phyloP scores from a whole-genome alignment of 2,888 invertebrate species.

The Cosmia trapezina region DNA sequence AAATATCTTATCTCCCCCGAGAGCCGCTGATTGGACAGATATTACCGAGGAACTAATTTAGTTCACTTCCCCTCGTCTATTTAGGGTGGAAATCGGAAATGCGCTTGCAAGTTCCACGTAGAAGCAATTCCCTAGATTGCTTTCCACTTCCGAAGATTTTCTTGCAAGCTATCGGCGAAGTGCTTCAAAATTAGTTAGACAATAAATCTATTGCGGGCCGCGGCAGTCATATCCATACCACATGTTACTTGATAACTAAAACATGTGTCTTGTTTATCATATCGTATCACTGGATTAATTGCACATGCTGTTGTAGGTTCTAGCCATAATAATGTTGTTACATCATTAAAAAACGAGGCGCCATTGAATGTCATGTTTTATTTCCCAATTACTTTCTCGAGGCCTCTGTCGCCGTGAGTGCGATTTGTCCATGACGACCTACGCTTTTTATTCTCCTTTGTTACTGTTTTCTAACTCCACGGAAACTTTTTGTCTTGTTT shows the following conservation, averaged over 20 bases:
- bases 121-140: conserved; percentile 54
- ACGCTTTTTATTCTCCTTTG: conserved; percentile 51
- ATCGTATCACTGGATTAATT: conserved; percentile 56
- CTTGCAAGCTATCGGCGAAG: conserved; percentile 37
- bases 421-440: conserved; percentile 48
- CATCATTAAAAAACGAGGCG: conserved; percentile 42
- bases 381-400: conserved; percentile 58
- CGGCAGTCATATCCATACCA: conserved; percentile 42
- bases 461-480: conserved; percentile 28
- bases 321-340: conserved; percentile 53
- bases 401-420: conserved; percentile 27
- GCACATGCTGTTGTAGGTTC: conserved; percentile 50
- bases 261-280: conserved; percentile 61
- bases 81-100: conserved; percentile 61
- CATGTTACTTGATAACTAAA: conserved; percentile 59
- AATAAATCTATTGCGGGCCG: conserved; percentile 40
- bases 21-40: conserved; percentile 46
- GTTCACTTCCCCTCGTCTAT: conserved; percentile 48
- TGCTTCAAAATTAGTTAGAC: conserved; percentile 45
- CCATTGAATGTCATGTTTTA: conserved; percentile 49
- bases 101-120: conserved; percentile 50
- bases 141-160: conserved; percentile 50
- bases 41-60: conserved; percentile 52
- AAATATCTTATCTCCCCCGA: conserved; percentile 47
- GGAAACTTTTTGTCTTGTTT: conserved; percentile 49